These are phyloP conservation scores for Typhlichthys subterraneus DNA, from an alignment of 2,797 vertebrate genomes.

Conservation along the genomic window DNA sequence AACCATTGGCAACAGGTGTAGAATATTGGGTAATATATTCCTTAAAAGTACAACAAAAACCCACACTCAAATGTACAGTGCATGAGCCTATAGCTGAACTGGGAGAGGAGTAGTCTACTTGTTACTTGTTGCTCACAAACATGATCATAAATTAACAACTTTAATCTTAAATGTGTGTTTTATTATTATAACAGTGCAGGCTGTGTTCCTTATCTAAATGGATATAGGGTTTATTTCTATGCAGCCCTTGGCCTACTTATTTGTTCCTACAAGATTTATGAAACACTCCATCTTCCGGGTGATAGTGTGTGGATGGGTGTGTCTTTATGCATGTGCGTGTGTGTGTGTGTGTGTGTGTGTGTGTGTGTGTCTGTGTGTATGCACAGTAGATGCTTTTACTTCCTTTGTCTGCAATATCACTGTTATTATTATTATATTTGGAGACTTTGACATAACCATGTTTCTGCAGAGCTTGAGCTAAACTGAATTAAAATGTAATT, in stretches of 20 bases:
- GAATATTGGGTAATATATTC: slow-evolving; percentile 6
- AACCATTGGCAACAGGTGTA: slow-evolving; percentile 15
- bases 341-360: slow-evolving; percentile 14
- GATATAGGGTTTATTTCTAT: too few relatives aligned
- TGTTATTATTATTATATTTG: background rate
- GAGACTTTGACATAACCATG: slow-evolving; percentile 6
- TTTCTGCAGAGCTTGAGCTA: slow-evolving; percentile 18
- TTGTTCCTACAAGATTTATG: too few relatives aligned
- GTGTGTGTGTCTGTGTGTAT: background rate
- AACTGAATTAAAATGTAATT: slow-evolving; percentile 29
- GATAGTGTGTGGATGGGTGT: slow-evolving; percentile 8
- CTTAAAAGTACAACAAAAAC: too few relatives aligned
- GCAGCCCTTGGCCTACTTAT: too few relatives aligned
- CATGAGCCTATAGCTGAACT: too few relatives aligned
- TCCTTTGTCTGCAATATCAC: too few relatives aligned
- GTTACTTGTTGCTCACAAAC: too few relatives aligned
- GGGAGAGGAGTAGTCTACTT: too few relatives aligned
- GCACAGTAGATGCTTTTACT: background rate
- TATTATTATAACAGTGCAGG: background rate
- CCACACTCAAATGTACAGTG: too few relatives aligned
- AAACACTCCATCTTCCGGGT: background rate
- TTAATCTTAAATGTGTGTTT: too few relatives aligned
- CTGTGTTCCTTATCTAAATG: background rate
- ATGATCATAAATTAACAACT: too few relatives aligned
- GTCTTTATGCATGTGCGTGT: background rate